phyloP scores from a whole-genome alignment of 2,797 vertebrate genomes.

The Okamejei kenojei region DNA sequence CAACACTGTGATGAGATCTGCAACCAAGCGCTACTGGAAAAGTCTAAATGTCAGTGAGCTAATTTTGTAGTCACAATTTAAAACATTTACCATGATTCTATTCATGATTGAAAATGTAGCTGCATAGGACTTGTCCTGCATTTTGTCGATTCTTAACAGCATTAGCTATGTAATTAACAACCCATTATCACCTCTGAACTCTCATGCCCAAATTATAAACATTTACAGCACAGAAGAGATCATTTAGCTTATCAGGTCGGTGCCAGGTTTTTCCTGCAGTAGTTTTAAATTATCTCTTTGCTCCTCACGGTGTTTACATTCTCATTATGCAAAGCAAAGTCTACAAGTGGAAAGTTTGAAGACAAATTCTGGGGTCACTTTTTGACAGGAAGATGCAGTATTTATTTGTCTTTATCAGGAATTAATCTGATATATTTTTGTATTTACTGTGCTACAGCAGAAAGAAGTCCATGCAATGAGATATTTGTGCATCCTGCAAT shows the following conservation, averaged over 20 bases:
- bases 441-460: neutral
- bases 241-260: neutral
- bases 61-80: no score
- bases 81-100: no score
- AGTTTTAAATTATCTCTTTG: neutral
- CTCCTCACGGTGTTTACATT: neutral
- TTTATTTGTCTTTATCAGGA: neutral
- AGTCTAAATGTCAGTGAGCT: no score
- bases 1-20: no score
- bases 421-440: neutral
- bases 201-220: neutral
- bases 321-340: neutral
- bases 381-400: neutral
- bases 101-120: no score
- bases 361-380: neutral
- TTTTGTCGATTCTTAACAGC: neutral
- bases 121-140: no score
- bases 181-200: neutral
- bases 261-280: neutral
- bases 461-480: neutral
- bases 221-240: neutral
- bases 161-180: neutral
- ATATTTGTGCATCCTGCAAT: neutral
- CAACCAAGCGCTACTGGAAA: no score
- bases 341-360: neutral